Conservation (phyloP, 2,113 vertebrate genomes). For the Sapajus apella region DNA sequence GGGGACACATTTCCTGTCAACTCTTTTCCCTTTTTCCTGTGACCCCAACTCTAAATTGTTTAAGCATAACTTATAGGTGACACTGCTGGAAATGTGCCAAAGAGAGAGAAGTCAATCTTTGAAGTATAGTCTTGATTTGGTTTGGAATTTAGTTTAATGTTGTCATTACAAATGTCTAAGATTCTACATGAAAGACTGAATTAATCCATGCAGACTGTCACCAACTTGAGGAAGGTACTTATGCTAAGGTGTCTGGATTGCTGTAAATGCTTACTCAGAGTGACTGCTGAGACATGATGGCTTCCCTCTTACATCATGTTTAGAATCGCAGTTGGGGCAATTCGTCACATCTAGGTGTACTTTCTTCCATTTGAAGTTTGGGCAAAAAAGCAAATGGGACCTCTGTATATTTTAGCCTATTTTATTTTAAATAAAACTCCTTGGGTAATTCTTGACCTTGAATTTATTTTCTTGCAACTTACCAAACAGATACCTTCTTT, state of each 20-base stretch:
- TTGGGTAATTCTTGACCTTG: background rate
- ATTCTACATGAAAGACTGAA: conserved; percentile 22
- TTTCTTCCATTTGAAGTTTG: conserved; percentile 17
- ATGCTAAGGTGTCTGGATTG: background rate
- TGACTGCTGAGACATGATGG: background rate
- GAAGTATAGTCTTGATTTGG: conserved; percentile 3
- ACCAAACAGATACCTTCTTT: conserved; percentile 15
- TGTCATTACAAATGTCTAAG: background rate
- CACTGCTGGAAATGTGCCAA: background rate
- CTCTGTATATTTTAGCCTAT: background rate
- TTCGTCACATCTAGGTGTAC: background rate
- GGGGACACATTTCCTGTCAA: background rate
- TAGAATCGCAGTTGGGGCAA: background rate
- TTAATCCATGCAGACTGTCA: background rate
- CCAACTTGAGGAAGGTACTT: background rate
- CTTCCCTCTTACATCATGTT: background rate
- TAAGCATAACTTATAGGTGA: background rate
- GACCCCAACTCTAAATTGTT: background rate
- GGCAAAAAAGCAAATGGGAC: background rate
- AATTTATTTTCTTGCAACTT: conserved; percentile 26
- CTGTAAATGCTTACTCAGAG: background rate
- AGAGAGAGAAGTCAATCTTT: background rate
- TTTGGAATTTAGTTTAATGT: conserved; percentile 6
- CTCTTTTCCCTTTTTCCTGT: background rate
- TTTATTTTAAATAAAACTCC: conserved; percentile 32